Percentiles rank a stretch among this genome's conserved stretches.
Conservation (phyloP, 2,888 invertebrate genomes). For the Sericinus montela region DNA sequence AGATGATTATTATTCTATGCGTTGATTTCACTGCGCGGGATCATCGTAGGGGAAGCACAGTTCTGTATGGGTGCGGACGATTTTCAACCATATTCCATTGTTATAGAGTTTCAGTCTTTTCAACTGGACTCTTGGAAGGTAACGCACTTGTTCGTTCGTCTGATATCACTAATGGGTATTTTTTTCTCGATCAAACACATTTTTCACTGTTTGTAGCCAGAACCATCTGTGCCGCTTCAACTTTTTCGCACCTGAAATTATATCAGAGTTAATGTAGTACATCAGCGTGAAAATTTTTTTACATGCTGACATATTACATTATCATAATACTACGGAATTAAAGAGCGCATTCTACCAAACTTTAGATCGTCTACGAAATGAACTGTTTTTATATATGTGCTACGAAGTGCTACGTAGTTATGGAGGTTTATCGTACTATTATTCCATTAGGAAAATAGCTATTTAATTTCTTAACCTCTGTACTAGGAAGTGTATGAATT, state of each 20-base stretch:
- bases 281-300: slow-evolving; percentile 35
- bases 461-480: too few species aligned
- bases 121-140: slow-evolving; percentile 57
- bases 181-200: slow-evolving; percentile 70
- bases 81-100: slow-evolving; percentile 78
- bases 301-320: slow-evolving; percentile 46
- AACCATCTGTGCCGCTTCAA: slow-evolving; percentile 48
- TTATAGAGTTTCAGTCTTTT: slow-evolving; percentile 58
- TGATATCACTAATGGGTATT: slow-evolving; percentile 47
- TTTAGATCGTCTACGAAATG: neutral
- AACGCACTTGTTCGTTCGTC: slow-evolving; percentile 67
- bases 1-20: slow-evolving; percentile 31
- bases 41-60: slow-evolving; percentile 67
- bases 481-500: too few species aligned
- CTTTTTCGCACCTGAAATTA: slow-evolving; percentile 52
- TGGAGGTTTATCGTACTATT: too few species aligned
- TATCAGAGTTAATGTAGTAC: slow-evolving; percentile 35
- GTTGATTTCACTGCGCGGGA: slow-evolving; percentile 53
- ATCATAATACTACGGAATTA: slow-evolving; percentile 37
- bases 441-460: too few species aligned
- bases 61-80: slow-evolving; percentile 38
- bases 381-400: slow-evolving; percentile 8
- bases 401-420: slow-evolving; percentile 1
- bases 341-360: slow-evolving; percentile 48
- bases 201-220: slow-evolving; percentile 57